Evolutionary conservation across 1,140 invertebrate species (phyloP), one percentile per base, ranked within the genome.

Genomic region (Leptopilina boulardi): DNA sequence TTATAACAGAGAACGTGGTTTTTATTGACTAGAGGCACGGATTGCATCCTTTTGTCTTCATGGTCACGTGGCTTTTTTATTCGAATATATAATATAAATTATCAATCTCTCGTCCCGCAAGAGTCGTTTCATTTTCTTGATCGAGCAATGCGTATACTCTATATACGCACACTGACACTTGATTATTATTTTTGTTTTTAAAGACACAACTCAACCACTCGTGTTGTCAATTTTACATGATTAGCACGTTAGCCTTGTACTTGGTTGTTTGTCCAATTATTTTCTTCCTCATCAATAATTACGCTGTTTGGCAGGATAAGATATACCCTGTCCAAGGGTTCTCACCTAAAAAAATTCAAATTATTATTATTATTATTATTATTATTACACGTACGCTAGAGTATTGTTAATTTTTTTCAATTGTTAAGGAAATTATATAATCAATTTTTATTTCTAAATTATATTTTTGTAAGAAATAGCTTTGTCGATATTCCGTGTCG

Each of bases 341-440:
- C 73, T 82, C 80, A 82, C 80, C 80, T 82, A 51, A 51, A 71
- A 41, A 71, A 56, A 51, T 19, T 51, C 54, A 76, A 21, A 41
- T 21, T 30, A 70, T 44, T 18, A 42, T 3, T 8, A 56, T 74
- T 66, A n/a, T n/a, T n/a, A n/a, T n/a, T n/a, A n/a, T n/a, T n/a
- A n/a, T n/a, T n/a, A n/a, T n/a, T n/a, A n/a, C n/a, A n/a, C n/a
- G n/a, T n/a, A n/a, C n/a, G n/a, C n/a, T n/a, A n/a, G n/a, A n/a
- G n/a, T n/a, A n/a, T n/a, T n/a, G n/a, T n/a, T n/a, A n/a, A n/a
- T n/a, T n/a, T n/a, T n/a, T n/a, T n/a, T n/a, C n/a, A n/a, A n/a
- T n/a, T n/a, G n/a, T n/a, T n/a, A n/a, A n/a, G n/a, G n/a, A n/a
- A n/a, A n/a, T n/a, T n/a, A n/a, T n/a, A n/a, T n/a, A n/a, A n/a